A percentile compares a stretch with the other conserved stretches of the same genome.
Evolutionary conservation across 2,888 invertebrate genomes (phyloP).

Genomic region (Dendrolimus houi): DNA sequence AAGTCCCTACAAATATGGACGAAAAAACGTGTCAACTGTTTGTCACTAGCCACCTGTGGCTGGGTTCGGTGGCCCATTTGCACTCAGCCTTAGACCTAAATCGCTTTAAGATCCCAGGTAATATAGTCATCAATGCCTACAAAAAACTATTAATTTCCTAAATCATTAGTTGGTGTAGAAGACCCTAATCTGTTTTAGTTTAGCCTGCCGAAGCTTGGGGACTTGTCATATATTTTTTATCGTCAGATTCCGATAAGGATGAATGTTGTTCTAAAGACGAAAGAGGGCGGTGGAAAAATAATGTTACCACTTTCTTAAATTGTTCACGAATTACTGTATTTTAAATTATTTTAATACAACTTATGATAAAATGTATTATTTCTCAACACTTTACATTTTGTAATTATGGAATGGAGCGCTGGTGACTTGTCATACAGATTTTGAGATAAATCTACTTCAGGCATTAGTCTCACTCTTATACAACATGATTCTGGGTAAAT

Average conservation of each 20-base stretch:
- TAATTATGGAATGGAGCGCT: conserved; percentile 4
- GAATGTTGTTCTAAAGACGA: conserved; percentile 28
- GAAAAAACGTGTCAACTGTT: too few relatives aligned
- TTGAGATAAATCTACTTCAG: too few relatives aligned
- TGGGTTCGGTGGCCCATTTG: too few relatives aligned
- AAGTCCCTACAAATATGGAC: too few relatives aligned
- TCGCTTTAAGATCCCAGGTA: too few relatives aligned
- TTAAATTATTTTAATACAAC: not conserved
- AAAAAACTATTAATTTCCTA: too few relatives aligned
- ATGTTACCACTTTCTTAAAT: conserved; percentile 1
- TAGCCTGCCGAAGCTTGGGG: conserved; percentile 15
- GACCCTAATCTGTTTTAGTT: conserved; percentile 20
- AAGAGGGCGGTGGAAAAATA: conserved; percentile 13
- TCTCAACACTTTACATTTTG: not conserved
- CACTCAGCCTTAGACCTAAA: too few relatives aligned
- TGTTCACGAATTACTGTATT: not conserved
- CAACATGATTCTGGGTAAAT: too few relatives aligned
- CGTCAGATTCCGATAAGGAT: conserved; percentile 33
- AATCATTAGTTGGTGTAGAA: conserved; percentile 2
- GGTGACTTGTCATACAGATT: not conserved
- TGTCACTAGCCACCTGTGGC: too few relatives aligned
- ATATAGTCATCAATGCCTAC: too few relatives aligned
- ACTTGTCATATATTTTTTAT: conserved; percentile 31
- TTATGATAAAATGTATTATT: not conserved
- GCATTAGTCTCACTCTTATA: too few relatives aligned